Percentiles rank a stretch among this genome's conserved stretches.
phyloP scores from a whole-genome alignment of 35 echinoderm and acorn worm genomes.

The Hemicentrotus pulcherrimus region DNA sequence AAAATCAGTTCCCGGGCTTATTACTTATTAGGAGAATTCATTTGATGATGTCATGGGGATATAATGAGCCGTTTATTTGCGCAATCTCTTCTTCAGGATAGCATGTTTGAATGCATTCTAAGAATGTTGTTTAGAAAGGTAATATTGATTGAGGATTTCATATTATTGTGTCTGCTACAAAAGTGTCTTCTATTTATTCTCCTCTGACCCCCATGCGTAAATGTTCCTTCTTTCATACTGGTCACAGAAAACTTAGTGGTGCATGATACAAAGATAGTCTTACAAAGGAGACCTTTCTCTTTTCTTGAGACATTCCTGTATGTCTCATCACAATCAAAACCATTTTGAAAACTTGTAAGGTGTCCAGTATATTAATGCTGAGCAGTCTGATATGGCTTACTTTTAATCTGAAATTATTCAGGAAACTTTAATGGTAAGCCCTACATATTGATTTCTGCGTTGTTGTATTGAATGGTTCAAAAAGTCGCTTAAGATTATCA shows the following conservation, averaged over 20 bases:
- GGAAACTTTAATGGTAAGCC: no score
- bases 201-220: not conserved
- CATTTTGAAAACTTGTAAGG: no score
- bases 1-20: not conserved
- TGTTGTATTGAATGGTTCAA: no score
- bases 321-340: no score
- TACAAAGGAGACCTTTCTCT: not conserved
- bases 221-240: not conserved
- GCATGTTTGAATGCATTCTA: not conserved
- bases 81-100: not conserved
- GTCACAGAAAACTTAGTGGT: not conserved
- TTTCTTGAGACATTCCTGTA: no score
- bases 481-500: no score
- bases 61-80: constrained; percentile 1
- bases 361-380: no score
- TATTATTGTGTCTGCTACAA: not conserved
- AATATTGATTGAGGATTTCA: not conserved
- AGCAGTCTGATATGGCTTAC: no score
- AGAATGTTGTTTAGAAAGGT: not conserved
- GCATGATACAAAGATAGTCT: not conserved
- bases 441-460: no score
- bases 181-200: not conserved
- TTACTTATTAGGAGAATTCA: not conserved
- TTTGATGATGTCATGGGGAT: not conserved
- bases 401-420: no score